A percentile compares a stretch with the other conserved stretches of the same genome.
Evolutionary conservation across 2,113 vertebrate species (phyloP).

Genomic region (Typhlomys cinereus): DNA sequence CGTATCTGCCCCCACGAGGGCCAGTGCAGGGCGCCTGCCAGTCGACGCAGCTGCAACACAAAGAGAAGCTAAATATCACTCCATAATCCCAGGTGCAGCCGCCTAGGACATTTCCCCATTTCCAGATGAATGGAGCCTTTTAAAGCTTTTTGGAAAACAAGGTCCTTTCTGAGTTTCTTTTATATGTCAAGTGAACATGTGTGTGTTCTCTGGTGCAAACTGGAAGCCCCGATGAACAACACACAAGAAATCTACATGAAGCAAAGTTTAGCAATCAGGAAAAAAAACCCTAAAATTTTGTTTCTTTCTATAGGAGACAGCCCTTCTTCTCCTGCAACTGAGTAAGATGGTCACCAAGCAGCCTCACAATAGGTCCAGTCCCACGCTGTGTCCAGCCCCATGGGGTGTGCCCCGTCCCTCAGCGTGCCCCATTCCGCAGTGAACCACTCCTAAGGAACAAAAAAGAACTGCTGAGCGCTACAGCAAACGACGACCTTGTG

Average conservation of each 20-base stretch:
- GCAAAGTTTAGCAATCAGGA: not conserved
- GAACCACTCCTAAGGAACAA: not conserved
- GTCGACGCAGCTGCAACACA: too few species aligned
- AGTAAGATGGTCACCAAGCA: not conserved
- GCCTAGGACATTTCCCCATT: not conserved
- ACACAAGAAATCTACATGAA: not conserved
- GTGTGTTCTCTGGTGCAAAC: not conserved
- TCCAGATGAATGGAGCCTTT: not conserved
- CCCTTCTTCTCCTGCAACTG: not conserved
- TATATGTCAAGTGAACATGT: not conserved
- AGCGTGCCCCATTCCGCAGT: too few species aligned
- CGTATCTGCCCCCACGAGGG: too few species aligned
- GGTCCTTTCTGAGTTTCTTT: not conserved
- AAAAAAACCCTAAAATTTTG: not conserved
- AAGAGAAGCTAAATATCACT: not conserved
- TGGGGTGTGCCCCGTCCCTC: too few species aligned
- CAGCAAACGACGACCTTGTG: not conserved
- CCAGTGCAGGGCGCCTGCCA: too few species aligned
- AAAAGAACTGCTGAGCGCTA: not conserved
- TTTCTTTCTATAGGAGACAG: not conserved
- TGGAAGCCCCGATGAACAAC: not conserved
- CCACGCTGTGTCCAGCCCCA: too few species aligned
- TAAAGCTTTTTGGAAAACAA: not conserved
- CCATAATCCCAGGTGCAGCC: not conserved
- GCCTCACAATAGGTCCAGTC: too few species aligned